Base-by-base conservation (phyloP, 2,888 invertebrate species). In the Drosophila quasianomalipes region DNA sequence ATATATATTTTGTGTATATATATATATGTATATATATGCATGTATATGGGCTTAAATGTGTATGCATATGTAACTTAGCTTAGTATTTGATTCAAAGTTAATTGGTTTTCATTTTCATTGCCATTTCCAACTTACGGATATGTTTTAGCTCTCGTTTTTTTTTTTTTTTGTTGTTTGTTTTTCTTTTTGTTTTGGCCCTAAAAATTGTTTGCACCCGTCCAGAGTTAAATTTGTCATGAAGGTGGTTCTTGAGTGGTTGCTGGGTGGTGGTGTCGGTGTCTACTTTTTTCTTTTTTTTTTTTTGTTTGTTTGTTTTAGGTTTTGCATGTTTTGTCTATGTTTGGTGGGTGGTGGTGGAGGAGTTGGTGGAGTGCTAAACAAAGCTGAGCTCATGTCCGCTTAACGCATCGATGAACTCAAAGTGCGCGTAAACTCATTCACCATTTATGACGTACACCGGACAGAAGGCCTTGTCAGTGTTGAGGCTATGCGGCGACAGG, bases 361-460 rank as follows among this genome's bases (percentile, higher is more conserved):
- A 49, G 55, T 3, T 59, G 60, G 47, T 37, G 14, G 31, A 33
- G 53, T 74, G 63, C 54, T 85, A 90, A 73, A 91, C 92, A 78
- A 91, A 91, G 64, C 82, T 91, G 88, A 92, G 91, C 81, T 91
- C 92, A 89, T 85, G 81, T 22, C 82, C 91, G 76, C 92, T 92
- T 37, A 79, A 73, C 19, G 92, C 92, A 80, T 92, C 92, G 19
- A 92, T 92, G 91, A 91, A 92, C 91, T 92, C 92, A 86, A 92
- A 91, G 70, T 92, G 86, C 81, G 83, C 92, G 86, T 92, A 92
- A 92, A 92, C 92, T 92, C 92, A 92, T 92, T 92, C 92, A 82
- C 92, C 92, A 68, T 92, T 92, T 82, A 92, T 92, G 44, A 92
- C 82, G 66, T 90, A 92, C 28, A 92, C 92, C 84, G 92, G 92